Evolutionary conservation across 2,797 vertebrate species (phyloP).

Genomic region (Siniperca obscura): DNA sequence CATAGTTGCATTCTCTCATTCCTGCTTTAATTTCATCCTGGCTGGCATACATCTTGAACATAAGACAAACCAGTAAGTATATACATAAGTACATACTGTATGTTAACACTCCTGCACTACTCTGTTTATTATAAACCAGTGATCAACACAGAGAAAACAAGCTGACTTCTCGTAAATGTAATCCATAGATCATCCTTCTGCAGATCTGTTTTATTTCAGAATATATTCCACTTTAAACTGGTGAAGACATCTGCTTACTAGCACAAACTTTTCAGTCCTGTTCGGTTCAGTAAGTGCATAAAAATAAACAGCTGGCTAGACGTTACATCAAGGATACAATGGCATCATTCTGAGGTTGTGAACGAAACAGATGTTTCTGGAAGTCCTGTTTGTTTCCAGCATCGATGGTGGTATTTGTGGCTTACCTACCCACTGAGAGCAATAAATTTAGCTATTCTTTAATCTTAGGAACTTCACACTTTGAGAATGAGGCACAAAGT

Average conservation of each 20-base stretch:
- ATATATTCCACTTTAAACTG: slow-evolving; percentile 13
- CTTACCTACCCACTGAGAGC: not conserved
- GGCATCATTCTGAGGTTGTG: slow-evolving; percentile 24
- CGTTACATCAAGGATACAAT: slow-evolving; percentile 43
- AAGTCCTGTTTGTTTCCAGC: slow-evolving; percentile 6
- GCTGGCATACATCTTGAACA: slow-evolving; percentile 31
- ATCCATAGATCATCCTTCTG: slow-evolving; percentile 18
- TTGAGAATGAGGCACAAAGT: not conserved
- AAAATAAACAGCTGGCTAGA: slow-evolving; percentile 56
- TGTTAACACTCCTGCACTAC: not conserved
- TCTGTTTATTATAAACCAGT: slow-evolving; percentile 30
- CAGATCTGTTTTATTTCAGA: slow-evolving; percentile 38
- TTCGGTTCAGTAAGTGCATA: slow-evolving; percentile 34
- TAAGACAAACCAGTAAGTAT: slow-evolving; percentile 17
- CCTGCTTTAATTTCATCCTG: slow-evolving; percentile 48
- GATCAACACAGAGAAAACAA: slow-evolving; percentile 10
- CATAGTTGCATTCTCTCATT: slow-evolving; percentile 50
- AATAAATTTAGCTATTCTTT: not conserved
- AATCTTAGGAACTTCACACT: slow-evolving; percentile 1
- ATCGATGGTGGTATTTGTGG: not conserved
- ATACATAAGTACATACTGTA: not conserved
- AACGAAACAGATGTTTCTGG: slow-evolving; percentile 29
- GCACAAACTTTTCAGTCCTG: slow-evolving; percentile 19
- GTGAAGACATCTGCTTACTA: not conserved
- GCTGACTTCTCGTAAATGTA: slow-evolving; percentile 14